phyloP scores from a whole-genome alignment of 2,888 invertebrate species.

The Plutella xylostella region DNA sequence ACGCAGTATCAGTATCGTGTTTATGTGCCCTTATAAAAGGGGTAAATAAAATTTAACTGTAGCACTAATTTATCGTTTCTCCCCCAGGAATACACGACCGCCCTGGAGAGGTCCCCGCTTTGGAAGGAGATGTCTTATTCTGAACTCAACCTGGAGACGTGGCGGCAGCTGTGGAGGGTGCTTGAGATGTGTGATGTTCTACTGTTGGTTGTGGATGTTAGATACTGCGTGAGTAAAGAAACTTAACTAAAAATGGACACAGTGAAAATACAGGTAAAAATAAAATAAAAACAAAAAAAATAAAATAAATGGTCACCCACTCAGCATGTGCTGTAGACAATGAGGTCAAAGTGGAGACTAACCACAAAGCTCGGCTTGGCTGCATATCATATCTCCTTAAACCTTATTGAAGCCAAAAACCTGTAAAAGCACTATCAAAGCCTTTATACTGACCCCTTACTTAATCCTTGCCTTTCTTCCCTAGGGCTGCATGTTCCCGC shows the following conservation, averaged over 20 bases:
- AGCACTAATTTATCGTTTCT: background rate
- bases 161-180: constrained; percentile 96
- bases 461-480: constrained; percentile 13
- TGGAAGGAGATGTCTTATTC: constrained; percentile 83
- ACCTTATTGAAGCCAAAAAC: background rate
- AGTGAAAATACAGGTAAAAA: too few relatives aligned
- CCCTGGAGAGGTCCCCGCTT: constrained; percentile 72
- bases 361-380: too few relatives aligned
- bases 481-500: constrained; percentile 88
- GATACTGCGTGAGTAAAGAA: constrained; percentile 85
- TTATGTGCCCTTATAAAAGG: too few relatives aligned
- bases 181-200: constrained; percentile 94
- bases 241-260: too few relatives aligned
- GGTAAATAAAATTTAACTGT: too few relatives aligned
- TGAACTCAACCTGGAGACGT: constrained; percentile 95
- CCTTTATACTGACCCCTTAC: too few relatives aligned
- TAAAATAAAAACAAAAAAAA: too few relatives aligned
- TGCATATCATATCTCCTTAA: background rate
- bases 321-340: too few relatives aligned
- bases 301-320: too few relatives aligned
- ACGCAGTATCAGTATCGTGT: too few relatives aligned
- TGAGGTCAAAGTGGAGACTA: too few relatives aligned
- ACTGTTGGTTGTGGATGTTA: constrained; percentile 88
- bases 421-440: background rate
- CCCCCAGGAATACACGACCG: constrained; percentile 78